Conservation (phyloP, 2,888 invertebrate genomes). For the Aspidapion aeneum region DNA sequence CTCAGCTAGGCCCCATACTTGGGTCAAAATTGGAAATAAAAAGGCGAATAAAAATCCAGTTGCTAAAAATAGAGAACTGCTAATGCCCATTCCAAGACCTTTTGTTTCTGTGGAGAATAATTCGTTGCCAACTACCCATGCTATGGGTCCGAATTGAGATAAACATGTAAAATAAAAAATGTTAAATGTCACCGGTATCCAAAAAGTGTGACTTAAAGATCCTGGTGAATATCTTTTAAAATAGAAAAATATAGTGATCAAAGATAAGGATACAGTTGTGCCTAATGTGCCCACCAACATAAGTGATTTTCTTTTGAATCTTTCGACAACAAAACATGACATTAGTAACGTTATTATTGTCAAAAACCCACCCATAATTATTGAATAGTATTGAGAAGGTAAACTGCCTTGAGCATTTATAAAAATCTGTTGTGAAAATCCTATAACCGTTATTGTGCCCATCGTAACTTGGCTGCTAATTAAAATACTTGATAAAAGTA, state of each 20-base stretch:
- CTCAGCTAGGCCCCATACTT: background rate
- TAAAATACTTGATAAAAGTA: background rate
- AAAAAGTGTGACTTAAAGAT: background rate
- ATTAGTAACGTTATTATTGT: background rate
- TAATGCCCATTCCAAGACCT: background rate
- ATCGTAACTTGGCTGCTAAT: background rate
- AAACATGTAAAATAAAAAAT: background rate
- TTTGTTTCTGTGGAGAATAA: background rate
- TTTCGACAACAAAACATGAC: background rate
- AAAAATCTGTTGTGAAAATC: background rate
- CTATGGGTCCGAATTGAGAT: background rate
- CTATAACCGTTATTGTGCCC: background rate
- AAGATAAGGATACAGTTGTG: background rate
- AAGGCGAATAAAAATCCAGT: background rate
- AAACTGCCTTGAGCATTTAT: background rate
- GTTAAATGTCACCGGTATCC: background rate
- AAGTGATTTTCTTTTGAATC: background rate
- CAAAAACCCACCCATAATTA: background rate
- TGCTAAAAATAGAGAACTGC: background rate
- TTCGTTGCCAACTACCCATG: background rate
- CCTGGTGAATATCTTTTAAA: background rate
- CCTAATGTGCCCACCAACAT: background rate
- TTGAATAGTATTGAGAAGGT: background rate
- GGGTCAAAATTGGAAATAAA: background rate
- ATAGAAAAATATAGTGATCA: background rate